Base-by-base conservation (phyloP, 2,113 vertebrate genomes). In the Thunnus maccoyii region DNA sequence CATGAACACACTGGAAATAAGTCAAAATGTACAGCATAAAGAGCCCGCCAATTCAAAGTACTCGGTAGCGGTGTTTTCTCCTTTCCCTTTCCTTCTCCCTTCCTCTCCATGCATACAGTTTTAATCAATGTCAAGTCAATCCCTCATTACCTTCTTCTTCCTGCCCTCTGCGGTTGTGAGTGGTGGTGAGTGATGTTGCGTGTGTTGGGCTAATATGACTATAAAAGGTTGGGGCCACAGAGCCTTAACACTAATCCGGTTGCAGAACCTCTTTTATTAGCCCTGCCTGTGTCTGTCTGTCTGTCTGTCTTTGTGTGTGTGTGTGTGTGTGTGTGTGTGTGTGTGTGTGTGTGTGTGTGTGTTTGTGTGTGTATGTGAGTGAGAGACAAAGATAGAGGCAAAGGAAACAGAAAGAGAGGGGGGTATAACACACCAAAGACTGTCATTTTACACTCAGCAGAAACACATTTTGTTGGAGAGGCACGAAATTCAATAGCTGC, bases 201-300 rank as follows among this genome's bases (percentile, higher is more conserved):
- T 92, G 91, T 91, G 91, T 85, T 89, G 78, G 78, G 47, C 75
- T 91, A 85, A 91, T 93, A 88, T 93, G 89, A 89, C 94, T 91
- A 91, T 94, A 94, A 94, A 93, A 91, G 91, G 92, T 84, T 86
- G 80, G 88, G 79, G 67, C 90, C 60, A 3, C 76, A 78, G 84
- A 89, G 92, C 85, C 77, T 86, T 88, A 80, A 86, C 78, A 51
- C 85, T 92, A 91, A 93, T 90, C 92, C 78, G 32, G 68, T 75
- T 80, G 75, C 80, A 84, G 78, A 85, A 83, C 67, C 81, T 87
- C 85, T 92, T 91, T 93, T 90, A 92, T 94, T 91, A 91, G 81
- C 87, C 56, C 55, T 62, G 84, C 82, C 47, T 75, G 72, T 83
- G 86, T 90, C 78, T 85, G 82, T 81, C 76, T 85, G 74, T 83